Evolutionary conservation across 1,140 invertebrate species (phyloP).

Genomic region (Drosophila virilis): DNA sequence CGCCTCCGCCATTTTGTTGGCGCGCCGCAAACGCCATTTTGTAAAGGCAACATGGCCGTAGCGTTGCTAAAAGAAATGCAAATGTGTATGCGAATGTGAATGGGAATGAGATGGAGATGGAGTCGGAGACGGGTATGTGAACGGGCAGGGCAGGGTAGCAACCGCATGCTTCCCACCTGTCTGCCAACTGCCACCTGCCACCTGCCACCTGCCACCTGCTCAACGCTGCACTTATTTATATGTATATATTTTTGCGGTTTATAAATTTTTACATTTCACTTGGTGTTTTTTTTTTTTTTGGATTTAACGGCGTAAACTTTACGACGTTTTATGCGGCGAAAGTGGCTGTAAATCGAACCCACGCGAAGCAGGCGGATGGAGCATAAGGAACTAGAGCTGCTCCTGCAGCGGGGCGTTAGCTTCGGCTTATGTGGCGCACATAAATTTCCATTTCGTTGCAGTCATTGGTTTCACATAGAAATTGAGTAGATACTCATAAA

Average conservation of each 20-base stretch:
- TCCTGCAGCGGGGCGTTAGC: slow-evolving; percentile 20
- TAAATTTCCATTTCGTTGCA: slow-evolving; percentile 82
- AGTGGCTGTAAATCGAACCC: slow-evolving; percentile 61
- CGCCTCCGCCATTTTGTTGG: slow-evolving; percentile 80
- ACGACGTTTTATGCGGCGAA: slow-evolving; percentile 72
- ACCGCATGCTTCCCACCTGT: slow-evolving; percentile 24
- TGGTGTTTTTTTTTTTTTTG: slow-evolving; percentile 48
- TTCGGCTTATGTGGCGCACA: slow-evolving; percentile 50
- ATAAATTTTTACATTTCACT: slow-evolving; percentile 74
- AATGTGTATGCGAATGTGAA: slow-evolving; percentile 57
- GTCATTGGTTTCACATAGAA: slow-evolving; percentile 72
- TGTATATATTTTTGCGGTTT: slow-evolving; percentile 69
- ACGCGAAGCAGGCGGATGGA: neutral
- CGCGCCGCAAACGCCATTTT: slow-evolving; percentile 76
- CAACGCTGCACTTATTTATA: slow-evolving; percentile 62
- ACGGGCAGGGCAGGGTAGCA: neutral
- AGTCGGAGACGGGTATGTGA: too few relatives aligned
- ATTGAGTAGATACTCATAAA: slow-evolving; percentile 80
- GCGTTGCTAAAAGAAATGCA: slow-evolving; percentile 58
- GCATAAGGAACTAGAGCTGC: slow-evolving; percentile 32
- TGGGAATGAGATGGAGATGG: neutral
- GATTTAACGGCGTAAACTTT: slow-evolving; percentile 68
- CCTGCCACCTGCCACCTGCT: slow-evolving; percentile 44
- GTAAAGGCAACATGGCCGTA: slow-evolving; percentile 67
- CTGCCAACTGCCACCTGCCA: slow-evolving; percentile 40